These are phyloP conservation scores for Dendrolimus pini DNA, from an alignment of 2,888 invertebrate genomes.

Conservation along the genomic window DNA sequence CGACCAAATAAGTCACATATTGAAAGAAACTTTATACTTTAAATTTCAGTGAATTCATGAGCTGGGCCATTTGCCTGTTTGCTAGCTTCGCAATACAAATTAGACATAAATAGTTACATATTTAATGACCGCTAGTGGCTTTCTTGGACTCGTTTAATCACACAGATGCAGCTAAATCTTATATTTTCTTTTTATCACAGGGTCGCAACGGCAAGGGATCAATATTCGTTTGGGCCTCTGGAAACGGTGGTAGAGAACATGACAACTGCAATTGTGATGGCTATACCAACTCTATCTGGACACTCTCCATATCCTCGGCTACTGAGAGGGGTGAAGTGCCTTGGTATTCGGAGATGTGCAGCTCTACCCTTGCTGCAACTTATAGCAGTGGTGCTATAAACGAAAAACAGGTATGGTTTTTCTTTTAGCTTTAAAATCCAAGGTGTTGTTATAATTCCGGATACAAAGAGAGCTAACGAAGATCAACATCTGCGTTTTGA, in stretches of 20 bases:
- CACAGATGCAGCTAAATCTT: no score
- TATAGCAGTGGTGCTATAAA: constrained; percentile 97
- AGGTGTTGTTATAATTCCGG: neutral
- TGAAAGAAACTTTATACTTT: no score
- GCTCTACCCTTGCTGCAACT: constrained; percentile 97
- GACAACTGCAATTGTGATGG: constrained; percentile 99
- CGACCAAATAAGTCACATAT: no score
- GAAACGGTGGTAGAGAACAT: constrained; percentile 96
- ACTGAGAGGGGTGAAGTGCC: constrained; percentile 94
- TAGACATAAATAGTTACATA: no score
- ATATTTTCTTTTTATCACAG: constrained; percentile 51
- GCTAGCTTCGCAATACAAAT: no score
- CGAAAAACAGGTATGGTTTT: constrained; percentile 83
- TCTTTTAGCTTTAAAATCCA: neutral
- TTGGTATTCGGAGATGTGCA: constrained; percentile 99
- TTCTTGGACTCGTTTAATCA: no score
- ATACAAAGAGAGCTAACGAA: no score
- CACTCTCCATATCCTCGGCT: constrained; percentile 96
- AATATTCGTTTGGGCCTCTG: constrained; percentile 99
- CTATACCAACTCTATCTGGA: constrained; percentile 99
- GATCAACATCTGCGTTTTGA: no score
- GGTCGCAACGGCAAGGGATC: constrained; percentile 96
- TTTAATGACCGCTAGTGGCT: no score
- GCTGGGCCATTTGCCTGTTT: no score
- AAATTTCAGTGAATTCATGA: no score